Evolutionary conservation across 2,888 invertebrate species (phyloP).

Genomic region (Archaeoteleia sp.): DNA sequence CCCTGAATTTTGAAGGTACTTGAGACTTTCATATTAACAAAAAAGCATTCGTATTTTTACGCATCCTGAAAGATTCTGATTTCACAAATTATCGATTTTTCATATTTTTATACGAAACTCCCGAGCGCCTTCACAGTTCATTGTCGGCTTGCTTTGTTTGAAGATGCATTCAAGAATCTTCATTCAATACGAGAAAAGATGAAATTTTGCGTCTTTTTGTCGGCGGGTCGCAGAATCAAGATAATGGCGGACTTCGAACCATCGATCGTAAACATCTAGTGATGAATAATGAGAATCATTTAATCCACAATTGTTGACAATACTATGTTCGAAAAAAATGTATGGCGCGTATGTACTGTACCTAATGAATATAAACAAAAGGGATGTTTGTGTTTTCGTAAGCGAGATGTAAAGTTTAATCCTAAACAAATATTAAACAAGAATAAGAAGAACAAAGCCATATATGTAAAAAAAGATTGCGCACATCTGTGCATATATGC

Average conservation of each 20-base stretch:
- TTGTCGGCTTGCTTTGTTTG: conserved; percentile 11
- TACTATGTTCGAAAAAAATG: conserved; percentile 72
- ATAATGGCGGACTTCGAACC: conserved; percentile 53
- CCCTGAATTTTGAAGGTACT: background rate
- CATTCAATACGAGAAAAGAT: conserved; percentile 22
- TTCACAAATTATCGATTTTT: conserved; percentile 14
- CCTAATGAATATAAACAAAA: conserved; percentile 64
- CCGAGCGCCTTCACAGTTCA: conserved; percentile 3
- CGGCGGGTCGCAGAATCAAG: conserved; percentile 57
- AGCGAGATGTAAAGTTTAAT: conserved; percentile 60
- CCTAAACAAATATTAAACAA: conserved; percentile 44
- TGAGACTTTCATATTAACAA: conserved; percentile 10
- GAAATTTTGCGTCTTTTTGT: conserved; percentile 59
- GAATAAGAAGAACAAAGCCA: conserved; percentile 37
- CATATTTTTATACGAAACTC: conserved; percentile 19
- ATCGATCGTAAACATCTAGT: conserved; percentile 50
- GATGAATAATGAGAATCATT: conserved; percentile 38
- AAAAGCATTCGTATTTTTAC: conserved; percentile 22
- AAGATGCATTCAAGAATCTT: background rate
- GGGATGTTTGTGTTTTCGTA: conserved; percentile 68
- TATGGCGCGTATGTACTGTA: conserved; percentile 70
- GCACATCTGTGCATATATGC: conserved; percentile 62
- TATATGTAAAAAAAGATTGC: conserved; percentile 52
- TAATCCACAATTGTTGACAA: conserved; percentile 73
- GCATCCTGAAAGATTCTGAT: background rate